Conservation (phyloP, 2,113 vertebrate species). For the Engraulis encrasicolus region DNA sequence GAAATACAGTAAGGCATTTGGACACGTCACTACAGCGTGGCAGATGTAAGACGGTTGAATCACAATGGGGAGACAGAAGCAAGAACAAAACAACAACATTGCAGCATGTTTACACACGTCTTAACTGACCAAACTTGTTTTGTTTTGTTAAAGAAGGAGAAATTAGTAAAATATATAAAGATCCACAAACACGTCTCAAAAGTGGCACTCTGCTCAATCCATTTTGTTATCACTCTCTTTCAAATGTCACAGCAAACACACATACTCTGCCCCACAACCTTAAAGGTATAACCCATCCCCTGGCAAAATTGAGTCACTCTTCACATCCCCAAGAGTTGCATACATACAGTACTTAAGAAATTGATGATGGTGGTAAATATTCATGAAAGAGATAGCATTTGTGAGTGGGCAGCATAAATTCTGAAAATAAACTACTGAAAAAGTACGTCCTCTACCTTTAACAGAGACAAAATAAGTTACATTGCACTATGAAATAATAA, state of each 20-base stretch:
- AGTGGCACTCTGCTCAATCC: neutral
- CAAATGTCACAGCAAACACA: neutral
- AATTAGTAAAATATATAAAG: neutral
- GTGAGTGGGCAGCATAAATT: too few species aligned
- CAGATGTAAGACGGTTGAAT: neutral
- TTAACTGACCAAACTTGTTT: neutral
- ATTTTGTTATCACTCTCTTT: neutral
- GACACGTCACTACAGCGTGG: neutral
- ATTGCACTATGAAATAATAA: slow-evolving; percentile 33
- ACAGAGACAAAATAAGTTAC: slow-evolving; percentile 2
- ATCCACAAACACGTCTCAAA: neutral
- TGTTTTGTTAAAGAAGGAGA: neutral
- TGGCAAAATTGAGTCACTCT: too few species aligned
- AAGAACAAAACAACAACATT: neutral
- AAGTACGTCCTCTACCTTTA: too few species aligned
- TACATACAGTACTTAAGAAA: too few species aligned
- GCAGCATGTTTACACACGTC: neutral
- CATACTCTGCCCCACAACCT: neutral
- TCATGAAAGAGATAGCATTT: too few species aligned
- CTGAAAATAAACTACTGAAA: too few species aligned
- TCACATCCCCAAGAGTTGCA: too few species aligned
- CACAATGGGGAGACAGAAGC: neutral
- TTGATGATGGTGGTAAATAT: too few species aligned
- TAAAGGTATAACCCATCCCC: too few species aligned
- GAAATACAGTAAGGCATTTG: slow-evolving; percentile 16